These are phyloP conservation scores for Bos taurus DNA, from an alignment of 2,113 vertebrate genomes.

Conservation along the genomic window ARS-UCD2.0 NC_037340.1:8707501-8708000, in stretches of 20 bases:
- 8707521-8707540: neutral
- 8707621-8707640: neutral
- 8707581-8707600: neutral
- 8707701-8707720: neutral
- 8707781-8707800: neutral
- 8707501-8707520: neutral
- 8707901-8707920: constrained; percentile 34
- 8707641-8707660: neutral
- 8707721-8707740: neutral
- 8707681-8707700: neutral
- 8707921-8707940: neutral
- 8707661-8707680: neutral
- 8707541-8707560: neutral
- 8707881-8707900: constrained; percentile 6
- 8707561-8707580: neutral
- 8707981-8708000: constrained; percentile 13
- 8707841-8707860: neutral
- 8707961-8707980: neutral
- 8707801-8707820: neutral
- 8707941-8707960: constrained; percentile 9
- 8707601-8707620: neutral
- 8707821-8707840: neutral
- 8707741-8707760: neutral
- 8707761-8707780: neutral
- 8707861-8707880: neutral